phyloP scores from a whole-genome alignment of 1,140 invertebrate genomes.

The Drosophila parabipectinata region DNA sequence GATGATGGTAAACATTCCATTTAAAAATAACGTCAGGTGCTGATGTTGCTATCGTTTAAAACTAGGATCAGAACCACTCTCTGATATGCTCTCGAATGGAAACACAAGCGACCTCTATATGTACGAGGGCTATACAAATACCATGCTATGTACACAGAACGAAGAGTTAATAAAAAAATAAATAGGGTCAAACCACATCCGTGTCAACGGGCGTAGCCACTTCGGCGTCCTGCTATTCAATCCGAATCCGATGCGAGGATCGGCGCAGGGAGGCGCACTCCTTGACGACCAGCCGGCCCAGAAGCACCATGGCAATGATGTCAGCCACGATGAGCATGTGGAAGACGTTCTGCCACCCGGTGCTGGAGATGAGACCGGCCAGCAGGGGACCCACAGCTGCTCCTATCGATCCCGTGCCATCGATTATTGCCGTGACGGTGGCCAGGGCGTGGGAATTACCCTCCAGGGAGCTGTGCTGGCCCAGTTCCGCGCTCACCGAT shows the following conservation, averaged over 20 bases:
- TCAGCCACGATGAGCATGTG: constrained; percentile 95
- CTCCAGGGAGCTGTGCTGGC: constrained; percentile 91
- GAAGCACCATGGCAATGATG: constrained; percentile 90
- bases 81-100: constrained; percentile 53
- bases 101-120: constrained; percentile 29
- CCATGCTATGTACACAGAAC: constrained; percentile 42
- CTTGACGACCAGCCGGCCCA: constrained; percentile 84
- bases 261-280: constrained; percentile 60
- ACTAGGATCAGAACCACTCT: constrained; percentile 52
- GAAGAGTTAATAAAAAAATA: constrained; percentile 25
- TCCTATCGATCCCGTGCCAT: constrained; percentile 96
- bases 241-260: constrained; percentile 67
- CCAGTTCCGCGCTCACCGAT: constrained; percentile 96
- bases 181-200: constrained; percentile 44
- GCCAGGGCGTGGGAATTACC: constrained; percentile 95
- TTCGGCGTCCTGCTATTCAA: constrained; percentile 66
- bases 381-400: constrained; percentile 95
- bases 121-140: constrained; percentile 16
- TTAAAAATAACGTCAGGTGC: constrained; percentile 46
- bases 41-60: constrained; percentile 36
- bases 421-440: constrained; percentile 98
- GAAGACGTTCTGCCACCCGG: constrained; percentile 95
- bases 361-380: constrained; percentile 91
- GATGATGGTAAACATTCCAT: constrained; percentile 36
- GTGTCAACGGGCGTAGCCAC: constrained; percentile 1